Conservation (phyloP, 2,888 invertebrate species). For the Ceratothoa steindachneri region DNA sequence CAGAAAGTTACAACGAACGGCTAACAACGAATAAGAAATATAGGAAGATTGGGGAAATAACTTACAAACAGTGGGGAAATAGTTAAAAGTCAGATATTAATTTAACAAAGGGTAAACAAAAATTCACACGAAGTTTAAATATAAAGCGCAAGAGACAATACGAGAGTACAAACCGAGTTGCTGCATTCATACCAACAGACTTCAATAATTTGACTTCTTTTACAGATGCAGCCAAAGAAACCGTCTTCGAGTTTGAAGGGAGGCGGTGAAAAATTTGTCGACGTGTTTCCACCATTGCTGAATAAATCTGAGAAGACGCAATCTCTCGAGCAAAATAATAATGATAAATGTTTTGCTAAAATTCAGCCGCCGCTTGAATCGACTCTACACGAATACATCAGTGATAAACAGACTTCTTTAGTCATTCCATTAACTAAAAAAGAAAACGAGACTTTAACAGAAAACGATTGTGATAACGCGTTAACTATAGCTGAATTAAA, state of each 20-base stretch:
- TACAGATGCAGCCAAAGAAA: not conserved
- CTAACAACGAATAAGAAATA: too few relatives aligned
- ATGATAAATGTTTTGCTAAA: not conserved
- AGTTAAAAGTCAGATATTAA: too few relatives aligned
- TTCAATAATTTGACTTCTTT: not conserved
- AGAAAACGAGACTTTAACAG: not conserved
- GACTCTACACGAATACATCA: not conserved
- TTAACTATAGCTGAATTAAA: not conserved
- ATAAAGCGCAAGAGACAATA: too few relatives aligned
- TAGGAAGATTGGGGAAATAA: too few relatives aligned
- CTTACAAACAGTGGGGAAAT: too few relatives aligned
- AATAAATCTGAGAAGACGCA: not conserved
- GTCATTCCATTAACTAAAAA: not conserved
- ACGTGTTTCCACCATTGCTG: not conserved
- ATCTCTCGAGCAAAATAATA: not conserved
- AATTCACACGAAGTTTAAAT: too few relatives aligned
- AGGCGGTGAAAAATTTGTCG: not conserved
- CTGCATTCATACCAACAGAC: too few relatives aligned
- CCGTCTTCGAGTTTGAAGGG: not conserved
- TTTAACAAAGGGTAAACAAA: too few relatives aligned
- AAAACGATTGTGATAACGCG: not conserved
- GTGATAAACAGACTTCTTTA: not conserved
- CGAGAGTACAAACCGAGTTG: too few relatives aligned
- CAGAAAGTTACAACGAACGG: too few relatives aligned
- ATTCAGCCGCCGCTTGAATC: not conserved